These are phyloP conservation scores for Bujurquina vittata DNA, from an alignment of 2,113 vertebrate species.

Conservation along the genomic window DNA sequence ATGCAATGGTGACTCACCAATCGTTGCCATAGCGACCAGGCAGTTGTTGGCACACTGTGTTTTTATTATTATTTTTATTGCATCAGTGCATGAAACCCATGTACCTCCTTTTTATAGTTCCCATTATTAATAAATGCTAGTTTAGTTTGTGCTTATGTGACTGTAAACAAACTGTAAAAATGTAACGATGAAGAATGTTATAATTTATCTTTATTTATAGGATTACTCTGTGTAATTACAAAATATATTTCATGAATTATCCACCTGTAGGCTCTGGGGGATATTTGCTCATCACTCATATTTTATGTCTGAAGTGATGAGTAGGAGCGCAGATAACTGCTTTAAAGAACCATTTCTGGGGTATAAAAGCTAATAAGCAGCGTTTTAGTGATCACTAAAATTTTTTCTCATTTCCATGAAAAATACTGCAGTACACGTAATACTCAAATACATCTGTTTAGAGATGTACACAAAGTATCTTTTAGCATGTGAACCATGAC, in stretches of 20 bases:
- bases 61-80: slow-evolving; percentile 7
- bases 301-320: not conserved
- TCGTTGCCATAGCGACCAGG: slow-evolving; percentile 49
- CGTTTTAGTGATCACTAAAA: not conserved
- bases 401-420: not conserved
- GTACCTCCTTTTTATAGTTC: not conserved
- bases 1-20: slow-evolving; percentile 44
- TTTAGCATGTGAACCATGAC: no score
- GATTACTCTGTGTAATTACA: not conserved
- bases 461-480: not conserved
- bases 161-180: not conserved
- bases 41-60: slow-evolving; percentile 22
- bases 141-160: no score
- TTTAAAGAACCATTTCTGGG: not conserved
- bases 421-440: fast-evolving
- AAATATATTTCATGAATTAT: not conserved
- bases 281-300: not conserved
- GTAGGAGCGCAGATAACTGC: not conserved
- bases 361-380: not conserved
- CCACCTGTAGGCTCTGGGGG: not conserved
- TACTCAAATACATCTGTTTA: fast-evolving
- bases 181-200: not conserved
- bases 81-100: not conserved
- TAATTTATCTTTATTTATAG: fast-evolving
- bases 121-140: fast-evolving